These are phyloP conservation scores for Calephelis perditalis DNA, from an alignment of 2,888 invertebrate species.

Conservation along the genomic window DNA sequence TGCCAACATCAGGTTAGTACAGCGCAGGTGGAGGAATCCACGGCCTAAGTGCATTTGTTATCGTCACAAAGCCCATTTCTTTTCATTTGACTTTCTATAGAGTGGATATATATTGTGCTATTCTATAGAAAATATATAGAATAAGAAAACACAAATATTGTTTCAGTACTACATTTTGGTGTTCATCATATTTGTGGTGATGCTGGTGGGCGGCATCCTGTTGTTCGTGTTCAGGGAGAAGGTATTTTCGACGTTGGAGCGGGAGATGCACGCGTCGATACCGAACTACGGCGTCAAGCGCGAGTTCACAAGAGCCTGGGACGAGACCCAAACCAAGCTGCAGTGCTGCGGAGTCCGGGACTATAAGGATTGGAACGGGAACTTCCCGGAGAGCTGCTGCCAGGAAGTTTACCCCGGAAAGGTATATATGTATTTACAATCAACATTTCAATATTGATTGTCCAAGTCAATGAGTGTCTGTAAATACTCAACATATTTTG, in stretches of 20 bases:
- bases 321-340: constrained; percentile 89
- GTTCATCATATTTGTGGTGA: constrained; percentile 91
- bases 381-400: constrained; percentile 88
- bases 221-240: constrained; percentile 94
- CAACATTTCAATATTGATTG: too few species aligned
- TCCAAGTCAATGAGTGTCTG: too few species aligned
- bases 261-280: constrained; percentile 87
- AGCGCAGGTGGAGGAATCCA: too few species aligned
- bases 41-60: not conserved
- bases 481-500: too few species aligned
- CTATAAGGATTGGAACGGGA: constrained; percentile 86
- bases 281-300: constrained; percentile 84
- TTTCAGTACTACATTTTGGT: constrained; percentile 92
- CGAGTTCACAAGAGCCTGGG: constrained; percentile 90
- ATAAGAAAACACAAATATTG: too few species aligned
- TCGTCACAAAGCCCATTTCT: not conserved
- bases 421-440: constrained; percentile 40
- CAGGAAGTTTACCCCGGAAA: constrained; percentile 79
- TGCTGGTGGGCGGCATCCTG: constrained; percentile 93
- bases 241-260: constrained; percentile 85
- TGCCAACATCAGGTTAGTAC: too few species aligned
- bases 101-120: too few species aligned
- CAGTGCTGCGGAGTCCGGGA: constrained; percentile 91
- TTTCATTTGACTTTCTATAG: constrained; percentile 20
- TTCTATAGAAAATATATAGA: too few species aligned